phyloP scores from a whole-genome alignment of 2,113 vertebrate species.

The Syngnathoides biaculeatus region DNA sequence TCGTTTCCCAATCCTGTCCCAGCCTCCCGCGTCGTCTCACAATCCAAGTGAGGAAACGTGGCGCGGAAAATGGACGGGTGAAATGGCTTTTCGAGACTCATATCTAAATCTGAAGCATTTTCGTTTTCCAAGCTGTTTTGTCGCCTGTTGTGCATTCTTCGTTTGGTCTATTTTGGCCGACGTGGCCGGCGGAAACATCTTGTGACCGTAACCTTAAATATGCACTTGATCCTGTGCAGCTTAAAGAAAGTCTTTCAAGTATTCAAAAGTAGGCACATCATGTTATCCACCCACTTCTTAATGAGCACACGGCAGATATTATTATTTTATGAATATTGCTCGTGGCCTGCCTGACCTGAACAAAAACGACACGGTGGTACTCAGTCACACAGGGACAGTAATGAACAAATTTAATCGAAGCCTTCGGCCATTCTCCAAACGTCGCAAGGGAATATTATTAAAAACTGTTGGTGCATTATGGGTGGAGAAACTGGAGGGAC shows the following conservation, averaged over 20 bases:
- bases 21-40: too few relatives aligned
- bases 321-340: conserved; percentile 55
- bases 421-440: conserved; percentile 41
- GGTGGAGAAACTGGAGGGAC: conserved; percentile 8
- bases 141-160: too few relatives aligned
- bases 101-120: too few relatives aligned
- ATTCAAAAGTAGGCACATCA: conserved; percentile 46
- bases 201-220: conserved; percentile 26
- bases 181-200: too few relatives aligned
- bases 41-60: too few relatives aligned
- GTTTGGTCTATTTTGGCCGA: neutral
- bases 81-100: too few relatives aligned
- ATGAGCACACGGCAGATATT: conserved; percentile 49
- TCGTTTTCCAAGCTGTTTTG: too few relatives aligned
- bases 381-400: conserved; percentile 42
- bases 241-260: conserved; percentile 44
- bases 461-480: conserved; percentile 17
- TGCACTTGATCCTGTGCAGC: conserved; percentile 47
- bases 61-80: too few relatives aligned
- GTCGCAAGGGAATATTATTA: conserved; percentile 34
- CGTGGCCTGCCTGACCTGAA: conserved; percentile 50
- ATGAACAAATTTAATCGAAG: conserved; percentile 59
- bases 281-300: conserved; percentile 40
- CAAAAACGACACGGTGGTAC: conserved; percentile 34
- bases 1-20: too few relatives aligned